phyloP scores from a whole-genome alignment of 53 echinoderm and acorn worm genomes.

The Actinopyga echinites region DNA sequence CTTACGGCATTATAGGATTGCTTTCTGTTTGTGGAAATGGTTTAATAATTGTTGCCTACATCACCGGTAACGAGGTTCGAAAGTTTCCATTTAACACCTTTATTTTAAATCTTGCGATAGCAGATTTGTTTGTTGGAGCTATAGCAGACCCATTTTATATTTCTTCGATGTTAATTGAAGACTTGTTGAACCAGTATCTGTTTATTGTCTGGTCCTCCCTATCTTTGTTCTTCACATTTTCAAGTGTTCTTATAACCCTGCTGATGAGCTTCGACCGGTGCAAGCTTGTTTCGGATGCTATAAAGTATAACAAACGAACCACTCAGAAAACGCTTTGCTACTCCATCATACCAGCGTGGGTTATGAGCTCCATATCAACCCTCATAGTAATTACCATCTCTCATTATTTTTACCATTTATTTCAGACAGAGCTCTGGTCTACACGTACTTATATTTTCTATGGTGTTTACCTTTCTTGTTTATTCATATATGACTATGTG shows the following conservation, averaged over 20 bases:
- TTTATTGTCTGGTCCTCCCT: no score
- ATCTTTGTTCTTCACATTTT: no score
- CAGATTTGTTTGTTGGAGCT: neutral
- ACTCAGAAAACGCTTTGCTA: neutral
- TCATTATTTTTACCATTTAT: no score
- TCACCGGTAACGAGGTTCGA: neutral
- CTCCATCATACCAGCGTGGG: no score
- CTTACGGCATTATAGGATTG: neutral
- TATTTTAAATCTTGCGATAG: neutral
- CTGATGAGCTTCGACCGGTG: conserved; percentile 1
- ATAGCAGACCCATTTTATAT: neutral
- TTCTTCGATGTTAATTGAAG: neutral
- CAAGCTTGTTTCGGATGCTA: neutral
- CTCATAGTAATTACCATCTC: no score
- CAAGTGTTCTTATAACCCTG: neutral
- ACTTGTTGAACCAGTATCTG: no score
- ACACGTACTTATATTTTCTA: no score
- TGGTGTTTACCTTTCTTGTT: no score
- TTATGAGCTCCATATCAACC: no score
- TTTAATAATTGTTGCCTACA: neutral
- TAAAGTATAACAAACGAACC: neutral
- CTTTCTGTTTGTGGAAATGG: neutral
- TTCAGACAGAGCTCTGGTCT: no score
- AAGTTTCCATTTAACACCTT: neutral
- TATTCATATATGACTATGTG: no score